A percentile compares a stretch with the other conserved stretches of the same genome.
These are phyloP conservation scores for Agapornis canus DNA, from an alignment of 2,797 vertebrate species.

Conservation along the genomic window DNA sequence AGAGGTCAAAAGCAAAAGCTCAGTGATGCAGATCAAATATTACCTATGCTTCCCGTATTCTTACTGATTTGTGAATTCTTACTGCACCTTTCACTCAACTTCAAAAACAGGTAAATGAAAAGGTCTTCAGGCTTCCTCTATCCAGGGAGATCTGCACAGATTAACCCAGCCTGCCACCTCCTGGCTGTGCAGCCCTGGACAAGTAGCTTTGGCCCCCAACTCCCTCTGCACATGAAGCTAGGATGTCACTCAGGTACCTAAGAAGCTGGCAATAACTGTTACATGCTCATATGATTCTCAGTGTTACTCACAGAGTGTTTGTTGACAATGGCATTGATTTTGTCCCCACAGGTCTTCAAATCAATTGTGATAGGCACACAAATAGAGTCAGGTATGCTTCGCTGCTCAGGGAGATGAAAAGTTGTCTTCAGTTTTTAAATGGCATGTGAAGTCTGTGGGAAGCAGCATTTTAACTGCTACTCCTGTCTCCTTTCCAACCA, in stretches of 20 bases:
- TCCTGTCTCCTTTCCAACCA: background rate
- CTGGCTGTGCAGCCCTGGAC: background rate
- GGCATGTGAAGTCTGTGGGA: rapidly evolving
- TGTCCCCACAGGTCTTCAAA: background rate
- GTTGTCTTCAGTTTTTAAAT: background rate
- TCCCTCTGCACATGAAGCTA: background rate
- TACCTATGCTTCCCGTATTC: background rate
- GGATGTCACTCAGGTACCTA: rapidly evolving
- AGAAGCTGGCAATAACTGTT: background rate
- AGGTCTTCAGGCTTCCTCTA: background rate
- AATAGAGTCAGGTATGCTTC: background rate
- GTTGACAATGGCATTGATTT: background rate
- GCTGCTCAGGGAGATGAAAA: background rate
- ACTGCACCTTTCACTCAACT: background rate
- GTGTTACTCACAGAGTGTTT: rapidly evolving
- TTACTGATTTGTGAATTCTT: background rate
- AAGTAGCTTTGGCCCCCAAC: background rate
- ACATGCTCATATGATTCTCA: rapidly evolving
- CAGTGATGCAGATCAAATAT: background rate
- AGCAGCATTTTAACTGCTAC: background rate
- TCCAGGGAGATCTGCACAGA: rapidly evolving
- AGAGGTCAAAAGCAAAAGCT: background rate
- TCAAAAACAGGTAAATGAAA: background rate
- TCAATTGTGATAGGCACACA: background rate
- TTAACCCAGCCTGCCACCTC: background rate